A percentile compares a stretch with the other conserved stretches of the same genome.
Evolutionary conservation across 2,888 invertebrate genomes (phyloP).

Genomic region (Alviniconcha strummeri): DNA sequence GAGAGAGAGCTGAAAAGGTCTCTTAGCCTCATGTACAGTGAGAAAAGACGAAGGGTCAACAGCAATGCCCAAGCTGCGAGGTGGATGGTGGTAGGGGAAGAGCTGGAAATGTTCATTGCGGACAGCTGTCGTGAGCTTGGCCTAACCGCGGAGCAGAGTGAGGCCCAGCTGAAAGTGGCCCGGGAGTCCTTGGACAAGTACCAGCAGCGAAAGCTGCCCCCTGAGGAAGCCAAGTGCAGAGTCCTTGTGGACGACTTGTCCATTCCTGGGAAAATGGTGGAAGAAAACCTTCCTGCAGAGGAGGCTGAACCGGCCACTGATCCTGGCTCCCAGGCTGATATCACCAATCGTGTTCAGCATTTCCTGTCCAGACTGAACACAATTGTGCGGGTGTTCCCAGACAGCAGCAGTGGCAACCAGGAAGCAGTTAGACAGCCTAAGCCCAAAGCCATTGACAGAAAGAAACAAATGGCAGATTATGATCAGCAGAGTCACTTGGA

Average conservation of each 20-base stretch:
- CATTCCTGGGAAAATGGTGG: neutral
- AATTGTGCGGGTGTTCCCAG: no score
- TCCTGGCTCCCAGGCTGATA: slow-evolving; percentile 3
- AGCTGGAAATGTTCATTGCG: neutral
- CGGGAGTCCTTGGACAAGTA: neutral
- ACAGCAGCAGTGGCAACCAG: neutral
- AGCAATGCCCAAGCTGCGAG: neutral
- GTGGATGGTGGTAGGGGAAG: slow-evolving; percentile 15
- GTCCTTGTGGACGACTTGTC: slow-evolving; percentile 10
- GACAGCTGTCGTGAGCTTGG: neutral
- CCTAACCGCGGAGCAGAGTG: neutral
- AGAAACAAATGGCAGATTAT: slow-evolving; percentile 12
- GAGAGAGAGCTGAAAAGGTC: slow-evolving; percentile 2
- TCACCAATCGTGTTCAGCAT: neutral
- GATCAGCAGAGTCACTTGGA: slow-evolving; percentile 11
- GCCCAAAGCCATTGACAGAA: neutral
- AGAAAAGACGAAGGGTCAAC: neutral
- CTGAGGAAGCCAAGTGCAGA: neutral
- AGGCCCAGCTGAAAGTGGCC: neutral
- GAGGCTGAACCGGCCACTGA: neutral
- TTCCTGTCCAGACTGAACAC: slow-evolving; percentile 4
- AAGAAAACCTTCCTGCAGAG: neutral
- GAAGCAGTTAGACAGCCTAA: neutral
- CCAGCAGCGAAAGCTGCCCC: neutral
- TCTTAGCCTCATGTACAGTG: neutral